Percentiles rank a stretch among this genome's conserved stretches.
phyloP scores from a whole-genome alignment of 2,113 vertebrate genomes.

The Prochilodus magdalenae region DNA sequence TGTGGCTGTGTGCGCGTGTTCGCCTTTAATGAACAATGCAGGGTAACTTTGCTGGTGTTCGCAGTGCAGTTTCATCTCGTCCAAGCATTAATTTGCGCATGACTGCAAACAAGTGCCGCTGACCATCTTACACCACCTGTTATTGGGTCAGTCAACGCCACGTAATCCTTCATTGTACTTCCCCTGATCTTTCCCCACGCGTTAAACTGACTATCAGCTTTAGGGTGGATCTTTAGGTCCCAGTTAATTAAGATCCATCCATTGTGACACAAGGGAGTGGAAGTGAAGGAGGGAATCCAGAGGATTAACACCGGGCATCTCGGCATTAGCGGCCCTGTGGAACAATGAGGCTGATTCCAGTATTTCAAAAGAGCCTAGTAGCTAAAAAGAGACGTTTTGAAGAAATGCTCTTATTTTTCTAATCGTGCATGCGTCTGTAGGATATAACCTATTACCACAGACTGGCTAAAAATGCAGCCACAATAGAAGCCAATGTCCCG shows the following conservation, averaged over 20 bases:
- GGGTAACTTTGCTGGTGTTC: background rate
- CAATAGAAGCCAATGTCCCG: background rate
- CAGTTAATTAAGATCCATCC: slow-evolving; percentile 61
- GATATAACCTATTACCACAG: background rate
- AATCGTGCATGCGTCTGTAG: background rate
- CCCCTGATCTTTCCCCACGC: slow-evolving; percentile 20
- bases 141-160: slow-evolving; percentile 40
- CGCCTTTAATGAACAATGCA: background rate
- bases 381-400: background rate
- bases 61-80: background rate
- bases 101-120: slow-evolving; percentile 19
- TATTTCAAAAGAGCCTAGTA: slow-evolving; percentile 13
- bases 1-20: background rate
- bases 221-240: slow-evolving; percentile 51
- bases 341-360: slow-evolving; percentile 60
- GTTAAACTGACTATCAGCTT: slow-evolving; percentile 51
- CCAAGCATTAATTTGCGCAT: slow-evolving; percentile 23
- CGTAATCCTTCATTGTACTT: slow-evolving; percentile 39
- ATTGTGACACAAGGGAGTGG: slow-evolving; percentile 59
- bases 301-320: slow-evolving; percentile 75
- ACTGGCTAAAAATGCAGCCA: background rate
- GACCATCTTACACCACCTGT: slow-evolving; percentile 20
- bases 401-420: background rate
- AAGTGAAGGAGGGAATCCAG: slow-evolving; percentile 62
- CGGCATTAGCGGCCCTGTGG: slow-evolving; percentile 65